Base-by-base conservation (phyloP, 2,888 invertebrate species). In the Dasysyrphus tricinctus region DNA sequence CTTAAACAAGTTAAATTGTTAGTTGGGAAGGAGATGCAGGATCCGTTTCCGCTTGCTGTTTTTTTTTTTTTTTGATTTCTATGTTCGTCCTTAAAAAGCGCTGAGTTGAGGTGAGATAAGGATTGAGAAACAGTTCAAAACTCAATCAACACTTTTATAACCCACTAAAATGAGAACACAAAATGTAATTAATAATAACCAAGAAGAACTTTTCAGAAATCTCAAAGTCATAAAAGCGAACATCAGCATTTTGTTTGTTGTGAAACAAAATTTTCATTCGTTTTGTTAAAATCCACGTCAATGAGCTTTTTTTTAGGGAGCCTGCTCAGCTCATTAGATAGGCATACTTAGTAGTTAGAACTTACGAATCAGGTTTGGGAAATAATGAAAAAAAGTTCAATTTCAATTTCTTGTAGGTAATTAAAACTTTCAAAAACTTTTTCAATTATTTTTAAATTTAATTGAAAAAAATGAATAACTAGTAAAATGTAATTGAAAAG, bases 321-420 rank as follows among this genome's bases (percentile, higher is more conserved):
- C n/a, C 34, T 56, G 7, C 5, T 32, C 32, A 29, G 7, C 5
- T 32, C 32, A 29, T 29, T 32, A 4, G 32, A 29, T 32, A n/a
- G 34, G 56, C n/a, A 32, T 14, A 32, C 37, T n/a, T 2, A 29
- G 54, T 94, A 3, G 14, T 3, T n/a, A n/a, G n/a, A n/a, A n/a
- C n/a, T n/a, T 24, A 24, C 24, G 3, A 24, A 24, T 3, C 24
- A 24, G 3, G 3, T 24, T 24, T 24, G 24, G 24, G 24, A 24
- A 24, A 3, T 24, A 24, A 24, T 24, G 1, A 24, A 24, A 24
- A 24, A 24, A 24, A 24, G 24, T 24, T 24, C 24, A 24, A 24
- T 24, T 24, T 24, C 24, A 24, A 24, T 24, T 24, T 2, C 24
- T 24, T 24, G 24, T 24, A n/a, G n/a, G n/a, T n/a, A 24, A 24